These are phyloP conservation scores for Dioctria rufipes DNA, from an alignment of 2,888 invertebrate species.

Conservation along the genomic window DNA sequence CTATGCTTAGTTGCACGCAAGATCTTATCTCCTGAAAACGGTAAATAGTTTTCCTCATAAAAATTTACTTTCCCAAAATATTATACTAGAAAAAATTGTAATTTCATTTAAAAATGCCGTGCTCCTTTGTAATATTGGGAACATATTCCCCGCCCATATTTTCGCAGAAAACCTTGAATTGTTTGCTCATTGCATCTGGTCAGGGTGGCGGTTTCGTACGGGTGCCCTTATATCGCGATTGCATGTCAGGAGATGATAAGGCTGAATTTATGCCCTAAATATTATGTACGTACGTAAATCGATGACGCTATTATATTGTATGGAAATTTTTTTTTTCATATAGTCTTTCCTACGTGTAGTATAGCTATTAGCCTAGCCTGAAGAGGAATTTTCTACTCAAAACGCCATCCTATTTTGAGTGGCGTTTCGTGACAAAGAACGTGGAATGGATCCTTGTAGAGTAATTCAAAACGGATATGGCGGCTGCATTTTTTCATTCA, in stretches of 20 bases:
- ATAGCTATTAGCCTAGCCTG: neutral
- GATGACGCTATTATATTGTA: conserved; percentile 38
- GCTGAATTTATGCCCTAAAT: conserved; percentile 30
- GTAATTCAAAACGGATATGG: conserved; percentile 44
- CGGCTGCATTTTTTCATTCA: conserved; percentile 32
- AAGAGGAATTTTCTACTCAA: neutral
- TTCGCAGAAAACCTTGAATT: conserved; percentile 31
- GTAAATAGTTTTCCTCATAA: conserved; percentile 8
- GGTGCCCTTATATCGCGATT: neutral
- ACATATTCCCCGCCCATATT: neutral
- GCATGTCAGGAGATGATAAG: conserved; percentile 41
- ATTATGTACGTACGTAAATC: conserved; percentile 13
- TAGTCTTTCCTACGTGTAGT: no score
- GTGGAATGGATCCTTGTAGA: neutral
- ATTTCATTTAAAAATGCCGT: conserved; percentile 43
- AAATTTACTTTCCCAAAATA: neutral
- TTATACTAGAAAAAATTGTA: conserved; percentile 8
- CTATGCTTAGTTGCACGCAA: conserved; percentile 22
- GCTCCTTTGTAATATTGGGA: conserved; percentile 28
- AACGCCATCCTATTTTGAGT: conserved; percentile 10
- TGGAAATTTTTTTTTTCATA: neutral
- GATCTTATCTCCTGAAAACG: conserved; percentile 24
- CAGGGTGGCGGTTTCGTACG: neutral
- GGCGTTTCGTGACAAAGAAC: conserved; percentile 33
- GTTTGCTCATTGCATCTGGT: conserved; percentile 14